Evolutionary conservation across 2,888 invertebrate genomes (phyloP).

Genomic region (Amphipyra tragopoginis): DNA sequence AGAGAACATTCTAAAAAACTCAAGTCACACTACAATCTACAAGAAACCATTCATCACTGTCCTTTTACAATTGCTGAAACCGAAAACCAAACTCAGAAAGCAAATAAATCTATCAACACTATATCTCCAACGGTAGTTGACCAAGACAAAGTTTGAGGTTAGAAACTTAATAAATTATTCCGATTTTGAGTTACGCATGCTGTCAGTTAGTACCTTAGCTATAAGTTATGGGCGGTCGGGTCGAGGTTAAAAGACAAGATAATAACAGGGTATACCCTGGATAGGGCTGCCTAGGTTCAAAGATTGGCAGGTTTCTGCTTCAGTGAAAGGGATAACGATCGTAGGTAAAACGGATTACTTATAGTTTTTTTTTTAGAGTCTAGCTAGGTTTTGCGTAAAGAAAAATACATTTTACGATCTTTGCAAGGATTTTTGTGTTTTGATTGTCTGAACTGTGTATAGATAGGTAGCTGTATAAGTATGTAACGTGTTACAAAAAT

Average conservation of each 20-base stretch:
- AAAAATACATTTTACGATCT: no score
- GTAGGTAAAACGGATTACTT: constrained; percentile 14
- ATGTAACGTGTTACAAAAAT: no score
- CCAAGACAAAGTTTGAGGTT: constrained; percentile 43
- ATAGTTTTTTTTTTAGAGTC: constrained; percentile 2
- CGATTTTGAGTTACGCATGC: constrained; percentile 60
- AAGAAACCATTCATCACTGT: constrained; percentile 16
- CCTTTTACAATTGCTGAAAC: neutral
- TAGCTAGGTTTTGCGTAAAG: neutral
- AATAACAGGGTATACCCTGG: constrained; percentile 54
- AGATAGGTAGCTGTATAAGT: no score
- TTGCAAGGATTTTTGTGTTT: no score
- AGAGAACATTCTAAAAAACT: neutral
- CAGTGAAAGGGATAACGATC: constrained; percentile 48
- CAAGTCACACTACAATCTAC: neutral
- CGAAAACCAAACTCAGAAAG: constrained; percentile 11
- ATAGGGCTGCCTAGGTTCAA: constrained; percentile 39
- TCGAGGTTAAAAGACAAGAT: constrained; percentile 65
- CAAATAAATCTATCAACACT: constrained; percentile 50
- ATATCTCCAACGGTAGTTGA: constrained; percentile 41
- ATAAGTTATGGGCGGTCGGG: constrained; percentile 63
- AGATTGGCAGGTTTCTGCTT: constrained; percentile 44
- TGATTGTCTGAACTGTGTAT: no score
- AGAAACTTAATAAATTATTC: constrained; percentile 61
- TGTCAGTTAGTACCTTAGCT: constrained; percentile 47